Evolutionary conservation across 2,888 invertebrate genomes (phyloP).

Genomic region (Pachliopta kotzebuea): DNA sequence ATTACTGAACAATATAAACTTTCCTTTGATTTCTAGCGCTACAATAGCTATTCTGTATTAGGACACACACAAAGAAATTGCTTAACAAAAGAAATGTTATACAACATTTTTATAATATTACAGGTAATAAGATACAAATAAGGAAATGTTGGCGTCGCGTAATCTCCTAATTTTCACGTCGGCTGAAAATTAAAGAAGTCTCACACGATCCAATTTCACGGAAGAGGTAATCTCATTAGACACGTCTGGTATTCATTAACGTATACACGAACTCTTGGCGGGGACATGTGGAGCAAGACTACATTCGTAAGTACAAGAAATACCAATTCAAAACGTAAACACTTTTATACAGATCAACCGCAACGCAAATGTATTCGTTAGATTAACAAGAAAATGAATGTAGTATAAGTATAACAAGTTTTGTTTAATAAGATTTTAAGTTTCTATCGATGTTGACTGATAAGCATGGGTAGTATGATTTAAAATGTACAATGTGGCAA

Average conservation of each 20-base stretch:
- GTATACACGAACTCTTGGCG: slow-evolving; percentile 71
- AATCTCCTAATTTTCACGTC: slow-evolving; percentile 62
- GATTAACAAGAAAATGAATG: background rate
- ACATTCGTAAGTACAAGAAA: slow-evolving; percentile 29
- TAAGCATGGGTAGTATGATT: background rate
- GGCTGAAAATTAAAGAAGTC: slow-evolving; percentile 77
- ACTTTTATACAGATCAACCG: background rate
- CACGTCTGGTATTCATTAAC: slow-evolving; percentile 76
- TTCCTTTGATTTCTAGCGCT: no score
- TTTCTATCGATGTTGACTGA: background rate
- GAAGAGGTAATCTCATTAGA: slow-evolving; percentile 76
- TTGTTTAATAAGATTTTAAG: background rate
- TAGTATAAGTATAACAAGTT: background rate
- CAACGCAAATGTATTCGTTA: background rate
- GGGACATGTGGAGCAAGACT: slow-evolving; percentile 45
- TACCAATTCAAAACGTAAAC: background rate
- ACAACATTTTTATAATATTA: background rate
- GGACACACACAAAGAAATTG: background rate
- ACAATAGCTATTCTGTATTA: no score
- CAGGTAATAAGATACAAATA: background rate
- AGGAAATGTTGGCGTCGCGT: background rate
- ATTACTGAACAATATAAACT: no score
- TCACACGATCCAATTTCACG: slow-evolving; percentile 73
- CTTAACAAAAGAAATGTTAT: background rate
- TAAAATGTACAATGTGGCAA: no score